Conservation (phyloP, 2,113 vertebrate genomes). For the Lagopus leucura region DNA sequence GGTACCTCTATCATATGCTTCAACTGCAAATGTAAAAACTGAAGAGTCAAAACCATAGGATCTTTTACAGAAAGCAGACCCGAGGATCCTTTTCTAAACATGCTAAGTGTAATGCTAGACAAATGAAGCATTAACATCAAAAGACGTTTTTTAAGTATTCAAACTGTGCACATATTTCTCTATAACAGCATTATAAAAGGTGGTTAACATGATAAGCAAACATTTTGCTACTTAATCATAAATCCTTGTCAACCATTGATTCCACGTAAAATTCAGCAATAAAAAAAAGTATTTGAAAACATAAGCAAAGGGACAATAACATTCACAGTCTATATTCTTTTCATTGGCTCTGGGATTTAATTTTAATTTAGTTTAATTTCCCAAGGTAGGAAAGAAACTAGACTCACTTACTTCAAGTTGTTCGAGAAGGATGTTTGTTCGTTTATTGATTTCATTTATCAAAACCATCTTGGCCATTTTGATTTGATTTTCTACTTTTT, state of each 20-base stretch:
- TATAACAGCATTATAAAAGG: neutral
- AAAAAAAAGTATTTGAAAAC: neutral
- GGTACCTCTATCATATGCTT: neutral
- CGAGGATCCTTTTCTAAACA: neutral
- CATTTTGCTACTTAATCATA: neutral
- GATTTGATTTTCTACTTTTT: constrained; percentile 97
- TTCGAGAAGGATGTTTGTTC: constrained; percentile 93
- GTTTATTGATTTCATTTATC: constrained; percentile 96
- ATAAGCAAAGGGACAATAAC: neutral
- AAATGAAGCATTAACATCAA: neutral
- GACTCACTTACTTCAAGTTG: constrained; percentile 90
- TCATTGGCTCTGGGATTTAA: neutral
- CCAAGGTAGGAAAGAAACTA: neutral
- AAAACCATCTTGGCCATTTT: constrained; percentile 99
- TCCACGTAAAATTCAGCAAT: neutral
- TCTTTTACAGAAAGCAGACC: neutral
- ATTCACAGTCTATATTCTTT: neutral
- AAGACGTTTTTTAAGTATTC: neutral
- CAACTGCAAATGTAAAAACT: neutral
- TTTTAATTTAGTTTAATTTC: constrained; percentile 24
- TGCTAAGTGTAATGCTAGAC: neutral
- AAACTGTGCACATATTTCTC: neutral
- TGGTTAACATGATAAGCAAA: neutral
- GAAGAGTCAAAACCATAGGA: neutral
- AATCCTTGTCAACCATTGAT: neutral